Evolutionary conservation across 2,888 invertebrate species (phyloP).

Genomic region (Panzeria rudis): DNA sequence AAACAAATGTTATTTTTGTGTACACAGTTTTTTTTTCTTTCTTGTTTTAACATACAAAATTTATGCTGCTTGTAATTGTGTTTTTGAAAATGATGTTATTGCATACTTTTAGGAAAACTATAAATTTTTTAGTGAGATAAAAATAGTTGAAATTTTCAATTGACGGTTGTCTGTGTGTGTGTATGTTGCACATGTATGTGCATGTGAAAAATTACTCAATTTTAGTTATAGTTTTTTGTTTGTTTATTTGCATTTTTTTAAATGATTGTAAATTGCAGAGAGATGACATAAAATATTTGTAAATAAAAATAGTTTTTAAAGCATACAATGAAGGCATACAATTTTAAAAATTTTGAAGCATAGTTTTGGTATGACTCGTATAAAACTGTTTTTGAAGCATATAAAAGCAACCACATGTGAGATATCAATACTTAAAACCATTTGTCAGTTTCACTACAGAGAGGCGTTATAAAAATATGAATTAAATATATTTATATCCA

Average conservation of each 20-base stretch:
- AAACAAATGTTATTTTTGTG: constrained; percentile 39
- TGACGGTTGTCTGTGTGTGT: neutral
- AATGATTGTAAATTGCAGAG: constrained; percentile 12
- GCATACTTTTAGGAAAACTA: constrained; percentile 56
- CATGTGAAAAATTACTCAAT: neutral
- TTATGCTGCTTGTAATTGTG: constrained; percentile 61
- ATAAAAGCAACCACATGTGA: neutral
- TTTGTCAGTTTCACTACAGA: too few species aligned
- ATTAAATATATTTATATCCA: neutral
- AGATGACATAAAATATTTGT: neutral
- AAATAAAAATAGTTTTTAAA: neutral
- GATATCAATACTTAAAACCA: neutral
- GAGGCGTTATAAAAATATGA: too few species aligned
- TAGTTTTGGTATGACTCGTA: neutral
- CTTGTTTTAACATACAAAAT: constrained; percentile 37
- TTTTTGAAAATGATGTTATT: constrained; percentile 57
- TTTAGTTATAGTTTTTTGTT: neutral
- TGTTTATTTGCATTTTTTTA: neutral
- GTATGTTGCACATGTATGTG: too few species aligned
- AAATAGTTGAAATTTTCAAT: constrained; percentile 37
- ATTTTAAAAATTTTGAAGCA: neutral
- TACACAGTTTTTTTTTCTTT: neutral
- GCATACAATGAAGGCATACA: constrained; percentile 15
- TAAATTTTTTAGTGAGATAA: constrained; percentile 51
- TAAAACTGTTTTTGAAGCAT: neutral